A percentile compares a stretch with the other conserved stretches of the same genome.
Evolutionary conservation across 2,797 vertebrate species (phyloP).

Genomic region (Pempheris klunzingeri): DNA sequence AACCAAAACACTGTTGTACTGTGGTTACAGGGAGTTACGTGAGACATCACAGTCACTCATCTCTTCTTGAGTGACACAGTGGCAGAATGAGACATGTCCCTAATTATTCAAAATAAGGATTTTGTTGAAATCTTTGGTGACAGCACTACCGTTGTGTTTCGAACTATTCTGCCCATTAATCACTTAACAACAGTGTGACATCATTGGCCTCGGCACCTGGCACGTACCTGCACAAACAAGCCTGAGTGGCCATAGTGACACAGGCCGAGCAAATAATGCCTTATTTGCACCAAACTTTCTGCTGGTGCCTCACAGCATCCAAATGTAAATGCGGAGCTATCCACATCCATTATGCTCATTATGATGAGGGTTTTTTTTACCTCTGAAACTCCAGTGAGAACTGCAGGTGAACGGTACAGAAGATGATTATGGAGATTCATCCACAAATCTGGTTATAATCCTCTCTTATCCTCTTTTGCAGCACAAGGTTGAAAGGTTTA

Average conservation of each 20-base stretch:
- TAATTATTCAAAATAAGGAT: constrained; percentile 16
- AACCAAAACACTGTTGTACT: constrained; percentile 28
- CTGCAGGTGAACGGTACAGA: constrained; percentile 70
- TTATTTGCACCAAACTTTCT: neutral
- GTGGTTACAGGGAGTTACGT: constrained; percentile 44
- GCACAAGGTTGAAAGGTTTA: constrained; percentile 73
- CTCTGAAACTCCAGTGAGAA: constrained; percentile 55
- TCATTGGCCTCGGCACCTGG: neutral
- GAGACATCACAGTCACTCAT: constrained; percentile 38
- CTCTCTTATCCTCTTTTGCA: constrained; percentile 78
- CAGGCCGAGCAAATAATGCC: constrained; percentile 14
- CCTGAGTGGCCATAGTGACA: neutral
- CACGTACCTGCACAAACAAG: constrained; percentile 15
- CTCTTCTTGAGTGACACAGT: constrained; percentile 20
- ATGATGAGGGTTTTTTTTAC: constrained; percentile 10
- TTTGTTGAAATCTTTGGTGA: constrained; percentile 21
- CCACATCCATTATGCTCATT: constrained; percentile 37
- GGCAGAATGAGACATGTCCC: constrained; percentile 9
- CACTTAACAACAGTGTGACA: constrained; percentile 24
- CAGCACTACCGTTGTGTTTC: neutral
- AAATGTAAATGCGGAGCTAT: neutral
- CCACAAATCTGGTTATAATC: constrained; percentile 82
- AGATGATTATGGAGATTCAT: constrained; percentile 81
- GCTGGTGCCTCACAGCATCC: neutral
- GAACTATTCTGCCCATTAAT: constrained; percentile 11